phyloP scores from a whole-genome alignment of 2,113 vertebrate genomes.

The Zosterops hypoxanthus region DNA sequence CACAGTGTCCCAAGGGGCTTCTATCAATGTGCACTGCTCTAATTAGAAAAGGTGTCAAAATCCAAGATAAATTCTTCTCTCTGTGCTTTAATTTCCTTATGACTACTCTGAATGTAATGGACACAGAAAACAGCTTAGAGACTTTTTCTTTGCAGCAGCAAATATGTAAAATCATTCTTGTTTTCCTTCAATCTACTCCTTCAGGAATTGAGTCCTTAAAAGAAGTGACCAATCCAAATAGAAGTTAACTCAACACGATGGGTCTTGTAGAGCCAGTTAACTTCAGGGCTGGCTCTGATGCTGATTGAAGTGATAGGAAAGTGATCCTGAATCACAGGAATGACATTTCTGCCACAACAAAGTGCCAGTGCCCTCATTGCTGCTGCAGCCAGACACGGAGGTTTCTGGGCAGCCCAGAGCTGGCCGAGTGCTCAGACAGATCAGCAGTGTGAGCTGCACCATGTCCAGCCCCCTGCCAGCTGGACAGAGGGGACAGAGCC shows the following conservation, averaged over 20 bases:
- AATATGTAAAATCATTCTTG: background rate
- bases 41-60: background rate
- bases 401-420: background rate
- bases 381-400: background rate
- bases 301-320: background rate
- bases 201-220: background rate
- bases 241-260: background rate
- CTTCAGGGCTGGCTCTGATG: conserved; percentile 5
- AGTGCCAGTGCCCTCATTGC: background rate
- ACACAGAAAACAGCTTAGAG: background rate
- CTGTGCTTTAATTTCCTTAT: background rate
- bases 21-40: background rate
- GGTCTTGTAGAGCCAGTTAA: background rate
- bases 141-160: background rate
- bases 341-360: background rate
- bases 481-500: background rate
- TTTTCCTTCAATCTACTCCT: background rate
- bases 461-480: background rate
- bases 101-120: background rate
- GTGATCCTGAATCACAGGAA: background rate
- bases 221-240: conserved; percentile 12
- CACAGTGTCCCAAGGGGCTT: background rate
- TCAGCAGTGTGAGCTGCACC: background rate
- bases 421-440: background rate
- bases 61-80: background rate